A percentile compares a stretch with the other conserved stretches of the same genome.
Conservation (phyloP, 2,797 vertebrate species). For the Cichlasoma orientale region DNA sequence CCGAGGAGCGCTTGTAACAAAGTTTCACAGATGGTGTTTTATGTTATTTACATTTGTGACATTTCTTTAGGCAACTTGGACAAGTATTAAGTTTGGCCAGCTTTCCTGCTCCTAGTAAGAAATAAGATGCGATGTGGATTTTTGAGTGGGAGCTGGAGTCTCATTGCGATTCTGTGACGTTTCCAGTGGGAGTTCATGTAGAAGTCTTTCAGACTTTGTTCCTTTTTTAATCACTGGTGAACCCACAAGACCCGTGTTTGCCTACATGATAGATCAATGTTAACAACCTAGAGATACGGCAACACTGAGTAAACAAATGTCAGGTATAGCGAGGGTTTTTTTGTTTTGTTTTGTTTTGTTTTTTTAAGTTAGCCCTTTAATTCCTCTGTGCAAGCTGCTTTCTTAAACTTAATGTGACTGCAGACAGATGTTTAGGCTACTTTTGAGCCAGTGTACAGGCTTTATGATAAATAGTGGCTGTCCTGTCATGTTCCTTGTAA, state of each 20-base stretch:
- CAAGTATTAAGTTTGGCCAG: conserved; percentile 45
- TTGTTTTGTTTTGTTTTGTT: neutral
- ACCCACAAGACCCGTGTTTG: neutral
- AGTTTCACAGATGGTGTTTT: conserved; percentile 25
- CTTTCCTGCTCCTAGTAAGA: conserved; percentile 31
- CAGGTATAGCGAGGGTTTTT: neutral
- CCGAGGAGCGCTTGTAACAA: neutral
- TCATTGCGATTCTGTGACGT: neutral
- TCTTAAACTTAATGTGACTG: neutral
- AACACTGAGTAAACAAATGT: neutral
- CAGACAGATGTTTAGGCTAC: neutral
- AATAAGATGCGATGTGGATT: conserved; percentile 58
- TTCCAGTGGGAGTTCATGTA: neutral
- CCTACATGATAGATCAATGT: neutral
- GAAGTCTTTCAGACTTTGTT: neutral
- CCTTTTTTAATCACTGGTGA: neutral
- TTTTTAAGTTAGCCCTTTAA: neutral
- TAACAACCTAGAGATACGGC: neutral
- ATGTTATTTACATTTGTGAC: conserved; percentile 55
- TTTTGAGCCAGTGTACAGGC: neutral
- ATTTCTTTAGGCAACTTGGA: conserved; percentile 35
- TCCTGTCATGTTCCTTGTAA: neutral
- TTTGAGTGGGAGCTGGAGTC: conserved; percentile 36
- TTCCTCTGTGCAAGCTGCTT: neutral
- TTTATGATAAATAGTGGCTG: neutral